Conservation (phyloP, 2,797 vertebrate genomes). For the Melanotaenia trifasciata region DNA sequence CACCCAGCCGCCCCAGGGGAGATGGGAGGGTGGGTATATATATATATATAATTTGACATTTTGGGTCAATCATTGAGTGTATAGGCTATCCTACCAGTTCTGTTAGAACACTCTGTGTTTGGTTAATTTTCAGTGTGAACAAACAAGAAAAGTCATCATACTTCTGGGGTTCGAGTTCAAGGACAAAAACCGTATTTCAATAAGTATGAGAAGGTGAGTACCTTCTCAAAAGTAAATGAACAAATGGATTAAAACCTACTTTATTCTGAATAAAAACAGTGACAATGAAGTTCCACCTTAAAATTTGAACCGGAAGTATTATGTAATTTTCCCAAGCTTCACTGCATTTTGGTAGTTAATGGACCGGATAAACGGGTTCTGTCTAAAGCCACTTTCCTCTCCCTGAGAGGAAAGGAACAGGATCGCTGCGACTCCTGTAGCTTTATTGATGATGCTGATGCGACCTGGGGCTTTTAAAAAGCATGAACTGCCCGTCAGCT, state of each 20-base stretch:
- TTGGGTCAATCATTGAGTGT: too few species aligned
- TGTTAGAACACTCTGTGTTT: too few species aligned
- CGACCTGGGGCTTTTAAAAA: constrained; percentile 16
- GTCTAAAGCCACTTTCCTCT: constrained; percentile 13
- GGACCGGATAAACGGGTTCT: constrained; percentile 72
- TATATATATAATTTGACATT: too few species aligned
- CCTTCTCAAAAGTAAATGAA: too few species aligned
- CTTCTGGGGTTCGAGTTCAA: not conserved
- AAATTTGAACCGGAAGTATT: not conserved
- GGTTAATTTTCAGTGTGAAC: too few species aligned
- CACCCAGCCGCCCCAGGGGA: too few species aligned
- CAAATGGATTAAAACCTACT: not conserved
- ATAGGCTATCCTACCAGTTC: too few species aligned
- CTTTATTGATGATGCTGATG: constrained; percentile 10
- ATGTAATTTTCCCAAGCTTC: not conserved
- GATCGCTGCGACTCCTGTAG: constrained; percentile 21
- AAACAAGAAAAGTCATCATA: not conserved
- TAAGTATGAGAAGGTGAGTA: too few species aligned
- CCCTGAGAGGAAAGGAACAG: constrained; percentile 28
- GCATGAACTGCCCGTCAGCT: constrained; percentile 21
- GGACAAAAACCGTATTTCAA: not conserved
- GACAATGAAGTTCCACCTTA: constrained; percentile 18
- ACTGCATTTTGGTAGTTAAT: not conserved
- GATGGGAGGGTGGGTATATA: too few species aligned
- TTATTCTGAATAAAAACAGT: not conserved